Conservation (phyloP, 2,888 invertebrate species). For the Ligdia adustata region DNA sequence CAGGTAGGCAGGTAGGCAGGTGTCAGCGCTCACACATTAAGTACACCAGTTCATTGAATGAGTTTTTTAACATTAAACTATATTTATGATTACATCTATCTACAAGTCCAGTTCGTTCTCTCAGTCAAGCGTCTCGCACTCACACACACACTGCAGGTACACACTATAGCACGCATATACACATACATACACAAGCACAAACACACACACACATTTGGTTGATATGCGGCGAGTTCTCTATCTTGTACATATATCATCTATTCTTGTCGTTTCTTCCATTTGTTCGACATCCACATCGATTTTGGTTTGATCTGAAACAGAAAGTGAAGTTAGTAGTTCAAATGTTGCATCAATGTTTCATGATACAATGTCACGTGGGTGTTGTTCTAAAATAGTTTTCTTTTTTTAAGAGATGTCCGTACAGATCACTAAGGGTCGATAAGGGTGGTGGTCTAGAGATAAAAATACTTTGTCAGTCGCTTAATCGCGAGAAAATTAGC, state of each 20-base stretch:
- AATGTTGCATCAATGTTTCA: no score
- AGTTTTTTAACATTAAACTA: not conserved
- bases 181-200: constrained; percentile 26
- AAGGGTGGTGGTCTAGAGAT: no score
- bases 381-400: no score
- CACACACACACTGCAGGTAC: constrained; percentile 34
- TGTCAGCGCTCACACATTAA: constrained; percentile 34
- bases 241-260: constrained; percentile 32
- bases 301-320: constrained; percentile 19
- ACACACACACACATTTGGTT: constrained; percentile 39
- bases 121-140: constrained; percentile 9
- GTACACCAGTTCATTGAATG: constrained; percentile 30
- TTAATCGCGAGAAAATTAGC: no score
- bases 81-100: not conserved
- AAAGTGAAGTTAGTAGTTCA: no score
- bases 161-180: constrained; percentile 32
- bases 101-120: constrained; percentile 13
- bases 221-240: constrained; percentile 43
- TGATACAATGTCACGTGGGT: no score
- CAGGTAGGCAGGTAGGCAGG: constrained; percentile 36
- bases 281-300: not conserved
- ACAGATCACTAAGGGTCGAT: no score
- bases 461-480: no score
- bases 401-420: no score
- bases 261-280: constrained; percentile 14